Conservation (phyloP, 2,888 invertebrate species). For the Luperina nickerlii region DNA sequence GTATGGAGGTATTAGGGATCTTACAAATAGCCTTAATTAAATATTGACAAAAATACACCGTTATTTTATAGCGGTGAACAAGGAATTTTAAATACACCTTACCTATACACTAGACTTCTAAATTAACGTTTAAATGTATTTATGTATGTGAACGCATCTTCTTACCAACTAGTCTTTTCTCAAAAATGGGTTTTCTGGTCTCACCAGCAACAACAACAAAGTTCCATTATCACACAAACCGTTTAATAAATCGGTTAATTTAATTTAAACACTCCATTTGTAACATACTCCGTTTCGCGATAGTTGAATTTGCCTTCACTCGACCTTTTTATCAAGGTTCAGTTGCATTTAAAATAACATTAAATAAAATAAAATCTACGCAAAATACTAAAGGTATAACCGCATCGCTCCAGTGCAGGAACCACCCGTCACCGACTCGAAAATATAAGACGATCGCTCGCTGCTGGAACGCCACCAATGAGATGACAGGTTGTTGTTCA, state of each 20-base stretch:
- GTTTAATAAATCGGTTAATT: not conserved
- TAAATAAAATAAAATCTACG: not conserved
- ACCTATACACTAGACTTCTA: not conserved
- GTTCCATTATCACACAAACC: not conserved
- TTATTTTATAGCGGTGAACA: constrained; percentile 59
- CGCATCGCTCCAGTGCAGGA: not conserved
- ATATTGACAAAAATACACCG: constrained; percentile 29
- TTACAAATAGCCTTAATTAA: constrained; percentile 39
- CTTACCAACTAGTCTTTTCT: not conserved
- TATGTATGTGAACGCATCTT: not conserved
- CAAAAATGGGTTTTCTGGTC: constrained; percentile 1
- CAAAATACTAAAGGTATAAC: constrained; percentile 1
- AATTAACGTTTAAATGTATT: constrained; percentile 1
- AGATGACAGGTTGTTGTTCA: too few relatives aligned
- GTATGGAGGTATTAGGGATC: constrained; percentile 51
- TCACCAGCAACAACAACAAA: constrained; percentile 9
- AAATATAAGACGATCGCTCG: not conserved
- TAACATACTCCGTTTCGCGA: constrained; percentile 2
- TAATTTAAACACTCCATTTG: not conserved
- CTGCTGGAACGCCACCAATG: not conserved
- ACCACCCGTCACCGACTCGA: not conserved
- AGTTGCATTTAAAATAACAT: not conserved
- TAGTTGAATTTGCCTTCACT: not conserved
- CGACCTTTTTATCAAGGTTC: not conserved
- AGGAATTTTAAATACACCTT: constrained; percentile 16